Conservation (phyloP, 2,113 vertebrate species). For the Urocolius indicus region DNA sequence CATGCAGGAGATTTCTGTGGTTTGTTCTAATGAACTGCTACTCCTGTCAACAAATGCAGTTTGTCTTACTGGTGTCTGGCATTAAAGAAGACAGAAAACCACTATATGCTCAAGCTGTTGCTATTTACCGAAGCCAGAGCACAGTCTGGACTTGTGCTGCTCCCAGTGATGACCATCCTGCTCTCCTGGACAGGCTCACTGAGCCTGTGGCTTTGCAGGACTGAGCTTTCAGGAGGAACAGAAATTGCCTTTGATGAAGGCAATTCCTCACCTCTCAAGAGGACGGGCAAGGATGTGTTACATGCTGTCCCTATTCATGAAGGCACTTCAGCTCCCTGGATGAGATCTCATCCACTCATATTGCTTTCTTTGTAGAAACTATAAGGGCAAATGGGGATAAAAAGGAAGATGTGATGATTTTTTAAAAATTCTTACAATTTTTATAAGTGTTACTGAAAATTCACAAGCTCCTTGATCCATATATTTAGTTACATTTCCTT, state of each 20-base stretch:
- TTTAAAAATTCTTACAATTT: not conserved
- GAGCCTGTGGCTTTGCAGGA: too few relatives aligned
- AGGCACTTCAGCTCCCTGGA: not conserved
- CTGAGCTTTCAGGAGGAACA: not conserved
- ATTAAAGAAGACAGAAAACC: not conserved
- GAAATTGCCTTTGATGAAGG: not conserved
- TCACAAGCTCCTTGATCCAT: not conserved
- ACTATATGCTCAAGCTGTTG: not conserved
- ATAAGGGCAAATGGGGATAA: not conserved
- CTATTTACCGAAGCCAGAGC: not conserved
- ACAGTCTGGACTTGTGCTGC: not conserved
- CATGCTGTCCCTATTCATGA: not conserved
- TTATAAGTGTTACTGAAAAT: slow-evolving; percentile 45
- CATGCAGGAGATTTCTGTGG: not conserved
- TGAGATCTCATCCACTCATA: not conserved
- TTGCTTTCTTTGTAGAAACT: not conserved
- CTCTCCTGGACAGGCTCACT: not conserved
- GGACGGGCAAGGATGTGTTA: not conserved
- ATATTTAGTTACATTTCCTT: slow-evolving; percentile 53
- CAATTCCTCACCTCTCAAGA: not conserved
- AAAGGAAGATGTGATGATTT: not conserved
- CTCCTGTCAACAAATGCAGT: not conserved
- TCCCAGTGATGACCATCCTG: not conserved
- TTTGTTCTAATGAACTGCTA: not conserved
- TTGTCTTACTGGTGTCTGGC: not conserved